These are phyloP conservation scores for Caenorhabditis sp. DNA, from an alignment of 2,888 invertebrate genomes.

Conservation along the genomic window DNA sequence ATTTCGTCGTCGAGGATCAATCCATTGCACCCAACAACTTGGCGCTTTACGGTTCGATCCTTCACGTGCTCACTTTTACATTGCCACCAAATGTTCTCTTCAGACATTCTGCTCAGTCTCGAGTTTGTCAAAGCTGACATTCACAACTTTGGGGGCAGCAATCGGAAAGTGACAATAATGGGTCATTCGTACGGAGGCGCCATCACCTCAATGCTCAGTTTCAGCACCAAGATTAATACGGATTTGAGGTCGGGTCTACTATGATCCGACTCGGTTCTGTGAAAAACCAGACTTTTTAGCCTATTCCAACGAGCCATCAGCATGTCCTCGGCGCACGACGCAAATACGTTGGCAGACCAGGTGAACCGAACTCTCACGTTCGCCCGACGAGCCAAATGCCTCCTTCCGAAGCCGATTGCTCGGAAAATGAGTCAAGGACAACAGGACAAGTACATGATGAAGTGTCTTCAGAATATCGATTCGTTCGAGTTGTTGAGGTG, in stretches of 20 bases:
- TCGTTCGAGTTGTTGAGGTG: constrained; percentile 29
- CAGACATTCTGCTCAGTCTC: constrained; percentile 53
- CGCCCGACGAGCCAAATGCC: constrained; percentile 20
- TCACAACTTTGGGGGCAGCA: constrained; percentile 54
- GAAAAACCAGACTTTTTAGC: constrained; percentile 24
- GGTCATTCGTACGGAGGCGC: constrained; percentile 61
- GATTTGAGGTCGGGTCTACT: constrained; percentile 30
- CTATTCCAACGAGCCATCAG: constrained; percentile 42
- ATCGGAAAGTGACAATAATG: constrained; percentile 41
- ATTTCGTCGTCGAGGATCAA: constrained; percentile 62
- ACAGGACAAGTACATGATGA: constrained; percentile 14
- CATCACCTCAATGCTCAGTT: constrained; percentile 17
- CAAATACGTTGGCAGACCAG: not conserved
- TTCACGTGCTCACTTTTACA: not conserved
- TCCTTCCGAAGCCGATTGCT: not conserved
- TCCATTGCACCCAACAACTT: constrained; percentile 65
- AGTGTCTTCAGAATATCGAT: constrained; percentile 41
- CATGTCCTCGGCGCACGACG: constrained; percentile 36
- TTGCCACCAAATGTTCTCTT: not conserved
- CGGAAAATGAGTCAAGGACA: constrained; percentile 17
- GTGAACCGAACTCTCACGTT: constrained; percentile 25
- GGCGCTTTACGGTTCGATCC: constrained; percentile 60
- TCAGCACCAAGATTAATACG: constrained; percentile 29
- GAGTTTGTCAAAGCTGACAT: constrained; percentile 55
- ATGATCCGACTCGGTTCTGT: too few species aligned